Base-by-base conservation (phyloP, 2,113 vertebrate genomes). In the Heterochromis multidens region DNA sequence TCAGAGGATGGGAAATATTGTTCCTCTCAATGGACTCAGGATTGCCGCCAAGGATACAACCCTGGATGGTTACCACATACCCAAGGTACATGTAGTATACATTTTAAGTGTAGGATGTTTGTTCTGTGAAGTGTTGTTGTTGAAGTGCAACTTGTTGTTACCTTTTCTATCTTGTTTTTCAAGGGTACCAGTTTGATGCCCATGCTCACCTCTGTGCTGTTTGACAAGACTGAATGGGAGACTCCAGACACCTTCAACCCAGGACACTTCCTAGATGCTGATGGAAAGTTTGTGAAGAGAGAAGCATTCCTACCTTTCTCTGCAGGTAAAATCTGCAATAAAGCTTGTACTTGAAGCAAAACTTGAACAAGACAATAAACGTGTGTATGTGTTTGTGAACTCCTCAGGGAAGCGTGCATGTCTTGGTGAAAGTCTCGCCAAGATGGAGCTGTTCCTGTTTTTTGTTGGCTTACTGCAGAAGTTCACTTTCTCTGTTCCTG, bases 221-320 rank as follows among this genome's bases (percentile, higher is more conserved):
- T 92, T 1, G 97, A 97, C 91, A 96, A 95, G 11, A 77, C 72
- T 1, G 95, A 96, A 70, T 97, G 97, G 96, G 94, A 97, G 78
- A 97, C 57, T 59, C 57, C 57, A 59, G 23, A 27, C 6, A 27
- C 23, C 23, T 59, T 59, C 23, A 59, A 59, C 82, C 97, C 97
- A 0, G 95, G 94, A 63, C 97, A 97, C 89, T 98, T 97, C 84
- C 92, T 97, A 77, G 96, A 97, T 79, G 79, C 85, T 79, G 95
- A 97, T 2, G 96, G 97, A 77, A 96, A 96, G 89, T 97, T 97
- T 94, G 95, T 95, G 89, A 97, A 95, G 88, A 93, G 31, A 54
- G 97, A 97, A 29, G 91, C 96, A 81, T 96, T 97, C 82, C 74
- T 98, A 77, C 95, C 97, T 49, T 98, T 98, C 90, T 97, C 97